Evolutionary conservation across 2,113 vertebrate species (phyloP).

Genomic region (Catagonus wagneri): DNA sequence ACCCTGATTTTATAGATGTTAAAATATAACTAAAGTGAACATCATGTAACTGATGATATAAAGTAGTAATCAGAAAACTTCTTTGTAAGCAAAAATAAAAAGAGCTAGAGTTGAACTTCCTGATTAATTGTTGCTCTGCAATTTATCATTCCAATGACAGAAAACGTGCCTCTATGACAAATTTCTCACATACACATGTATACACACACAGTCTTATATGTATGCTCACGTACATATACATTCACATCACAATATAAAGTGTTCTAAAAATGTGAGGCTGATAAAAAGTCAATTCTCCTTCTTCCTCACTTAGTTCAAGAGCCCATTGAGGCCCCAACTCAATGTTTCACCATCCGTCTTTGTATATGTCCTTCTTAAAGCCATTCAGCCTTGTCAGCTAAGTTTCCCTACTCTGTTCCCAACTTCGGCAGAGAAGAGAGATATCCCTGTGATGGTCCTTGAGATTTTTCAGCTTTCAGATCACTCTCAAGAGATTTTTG

Average conservation of each 20-base stretch:
- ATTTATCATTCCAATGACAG: conserved; percentile 21
- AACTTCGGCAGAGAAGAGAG: background rate
- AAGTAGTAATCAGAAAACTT: background rate
- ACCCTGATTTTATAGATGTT: background rate
- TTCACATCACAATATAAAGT: background rate
- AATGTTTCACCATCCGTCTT: background rate
- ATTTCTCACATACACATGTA: background rate
- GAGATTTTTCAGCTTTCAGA: background rate
- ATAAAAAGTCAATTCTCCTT: conserved; percentile 9
- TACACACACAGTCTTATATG: background rate
- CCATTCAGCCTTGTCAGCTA: background rate
- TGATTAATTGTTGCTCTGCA: background rate
- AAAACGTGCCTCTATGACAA: background rate
- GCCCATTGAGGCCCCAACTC: background rate
- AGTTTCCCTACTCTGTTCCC: background rate
- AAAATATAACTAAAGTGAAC: background rate
- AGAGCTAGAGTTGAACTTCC: background rate
- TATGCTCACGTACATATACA: background rate
- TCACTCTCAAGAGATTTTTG: background rate
- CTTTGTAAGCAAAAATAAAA: conserved; percentile 24
- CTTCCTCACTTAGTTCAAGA: background rate
- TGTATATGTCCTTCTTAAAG: background rate
- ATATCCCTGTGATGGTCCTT: background rate
- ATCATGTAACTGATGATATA: background rate
- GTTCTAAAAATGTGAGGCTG: background rate